phyloP scores from a whole-genome alignment of 2,797 vertebrate genomes.

The Halcyon chelicuti region DNA sequence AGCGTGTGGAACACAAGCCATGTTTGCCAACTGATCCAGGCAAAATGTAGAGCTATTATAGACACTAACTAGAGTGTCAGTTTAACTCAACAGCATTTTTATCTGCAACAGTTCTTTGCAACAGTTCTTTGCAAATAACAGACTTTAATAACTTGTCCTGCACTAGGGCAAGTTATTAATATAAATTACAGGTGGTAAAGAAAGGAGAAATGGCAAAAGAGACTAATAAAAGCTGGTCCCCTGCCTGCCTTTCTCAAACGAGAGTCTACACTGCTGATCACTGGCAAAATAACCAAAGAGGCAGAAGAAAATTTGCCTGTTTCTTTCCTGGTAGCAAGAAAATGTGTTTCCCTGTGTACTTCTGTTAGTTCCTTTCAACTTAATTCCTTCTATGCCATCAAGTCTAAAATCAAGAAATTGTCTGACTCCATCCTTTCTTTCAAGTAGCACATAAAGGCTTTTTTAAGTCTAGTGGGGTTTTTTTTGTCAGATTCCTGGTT shows the following conservation, averaged over 20 bases:
- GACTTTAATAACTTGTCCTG: not conserved
- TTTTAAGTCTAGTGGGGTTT: not conserved
- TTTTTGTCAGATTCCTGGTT: not conserved
- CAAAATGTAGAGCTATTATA: not conserved
- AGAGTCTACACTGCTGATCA: not conserved
- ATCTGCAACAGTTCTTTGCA: not conserved
- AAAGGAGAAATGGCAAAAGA: not conserved
- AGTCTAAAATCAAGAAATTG: not conserved
- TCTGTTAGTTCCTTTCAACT: not conserved
- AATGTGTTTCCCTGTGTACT: not conserved
- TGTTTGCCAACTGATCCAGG: not conserved
- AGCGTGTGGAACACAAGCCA: accelerated
- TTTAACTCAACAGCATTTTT: not conserved
- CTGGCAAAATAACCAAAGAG: not conserved
- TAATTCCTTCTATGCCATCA: not conserved
- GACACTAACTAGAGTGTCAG: not conserved
- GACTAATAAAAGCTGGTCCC: not conserved
- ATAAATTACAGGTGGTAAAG: not conserved
- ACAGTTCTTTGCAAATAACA: not conserved
- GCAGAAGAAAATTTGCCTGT: slow-evolving; percentile 48
- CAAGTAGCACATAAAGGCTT: slow-evolving; percentile 11
- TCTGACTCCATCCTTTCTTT: not conserved
- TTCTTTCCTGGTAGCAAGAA: slow-evolving; percentile 38
- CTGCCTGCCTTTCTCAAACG: not conserved
- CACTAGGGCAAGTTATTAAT: not conserved